Percentiles rank a stretch among this genome's conserved stretches.
phyloP scores from a whole-genome alignment of 2,888 invertebrate species.

The Latheticus oryzae region DNA sequence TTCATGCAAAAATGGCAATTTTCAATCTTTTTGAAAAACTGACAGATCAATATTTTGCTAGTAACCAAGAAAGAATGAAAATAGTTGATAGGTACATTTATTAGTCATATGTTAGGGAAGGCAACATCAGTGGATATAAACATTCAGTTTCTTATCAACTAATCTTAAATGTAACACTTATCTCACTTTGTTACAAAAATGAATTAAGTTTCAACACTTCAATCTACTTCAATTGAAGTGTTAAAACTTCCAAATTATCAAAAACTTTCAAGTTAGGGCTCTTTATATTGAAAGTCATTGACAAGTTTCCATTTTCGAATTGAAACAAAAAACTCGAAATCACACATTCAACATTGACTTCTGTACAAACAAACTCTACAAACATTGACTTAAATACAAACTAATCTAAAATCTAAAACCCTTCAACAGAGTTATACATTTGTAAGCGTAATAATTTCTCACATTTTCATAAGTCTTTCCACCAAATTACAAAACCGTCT shows the following conservation, averaged over 20 bases:
- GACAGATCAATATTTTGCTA: too few species aligned
- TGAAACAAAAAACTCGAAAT: constrained; percentile 18
- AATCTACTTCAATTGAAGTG: constrained; percentile 29
- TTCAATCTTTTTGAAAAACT: too few species aligned
- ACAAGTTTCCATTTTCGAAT: too few species aligned
- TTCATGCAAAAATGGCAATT: too few species aligned
- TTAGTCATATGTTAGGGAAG: constrained; percentile 48
- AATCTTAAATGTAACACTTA: constrained; percentile 25
- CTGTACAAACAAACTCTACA: constrained; percentile 35
- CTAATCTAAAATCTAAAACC: constrained; percentile 21
- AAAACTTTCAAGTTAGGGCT: constrained; percentile 61
- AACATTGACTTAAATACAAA: constrained; percentile 17
- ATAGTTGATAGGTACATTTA: constrained; percentile 46
- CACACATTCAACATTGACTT: constrained; percentile 38
- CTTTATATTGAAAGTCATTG: constrained; percentile 58
- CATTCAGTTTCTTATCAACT: constrained; percentile 44
- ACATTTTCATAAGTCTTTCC: constrained; percentile 31
- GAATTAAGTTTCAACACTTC: constrained; percentile 30
- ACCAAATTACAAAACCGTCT: constrained; percentile 77
- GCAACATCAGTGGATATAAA: constrained; percentile 48
- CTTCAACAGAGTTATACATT: constrained; percentile 24
- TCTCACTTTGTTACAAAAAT: constrained; percentile 11
- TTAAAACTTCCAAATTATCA: constrained; percentile 45
- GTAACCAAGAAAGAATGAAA: too few species aligned
- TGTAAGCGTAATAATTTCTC: constrained; percentile 39